These are phyloP conservation scores for Microplitis demolitor DNA, from an alignment of 1,140 invertebrate species.

Conservation along the genomic window DNA sequence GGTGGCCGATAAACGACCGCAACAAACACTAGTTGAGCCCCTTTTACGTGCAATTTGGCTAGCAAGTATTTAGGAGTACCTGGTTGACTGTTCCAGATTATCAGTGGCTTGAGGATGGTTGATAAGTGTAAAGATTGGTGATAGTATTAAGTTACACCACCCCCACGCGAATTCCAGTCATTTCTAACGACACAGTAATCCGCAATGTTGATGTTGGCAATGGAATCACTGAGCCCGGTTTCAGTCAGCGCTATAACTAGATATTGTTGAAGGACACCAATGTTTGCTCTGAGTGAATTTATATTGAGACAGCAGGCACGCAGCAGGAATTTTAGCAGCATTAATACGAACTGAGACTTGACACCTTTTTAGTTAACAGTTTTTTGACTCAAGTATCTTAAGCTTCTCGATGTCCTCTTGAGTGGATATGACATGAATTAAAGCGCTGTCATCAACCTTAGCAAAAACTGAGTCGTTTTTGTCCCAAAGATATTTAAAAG, in stretches of 20 bases:
- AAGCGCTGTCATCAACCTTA: too few relatives aligned
- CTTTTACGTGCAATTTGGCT: neutral
- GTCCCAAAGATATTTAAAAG: too few relatives aligned
- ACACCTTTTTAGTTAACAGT: too few relatives aligned
- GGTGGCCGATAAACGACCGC: conserved; percentile 11
- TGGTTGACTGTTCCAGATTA: neutral
- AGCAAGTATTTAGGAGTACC: neutral
- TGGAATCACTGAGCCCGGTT: neutral
- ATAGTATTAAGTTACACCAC: conserved; percentile 14
- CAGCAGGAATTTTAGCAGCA: neutral
- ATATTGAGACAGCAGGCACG: neutral
- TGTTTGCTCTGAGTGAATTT: neutral
- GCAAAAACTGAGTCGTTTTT: too few relatives aligned
- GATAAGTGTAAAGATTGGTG: neutral
- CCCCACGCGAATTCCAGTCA: neutral
- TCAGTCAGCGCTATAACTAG: conserved; percentile 12
- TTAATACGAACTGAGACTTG: too few relatives aligned
- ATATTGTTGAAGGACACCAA: neutral
- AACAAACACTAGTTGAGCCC: neutral
- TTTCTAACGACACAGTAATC: conserved; percentile 4
- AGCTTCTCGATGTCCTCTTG: too few relatives aligned
- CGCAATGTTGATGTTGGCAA: neutral
- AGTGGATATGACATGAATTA: too few relatives aligned
- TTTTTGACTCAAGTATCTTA: too few relatives aligned
- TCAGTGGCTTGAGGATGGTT: neutral